These are phyloP conservation scores for Acridotheres tristis DNA, from an alignment of 2,797 vertebrate species.

Conservation along the genomic window DNA sequence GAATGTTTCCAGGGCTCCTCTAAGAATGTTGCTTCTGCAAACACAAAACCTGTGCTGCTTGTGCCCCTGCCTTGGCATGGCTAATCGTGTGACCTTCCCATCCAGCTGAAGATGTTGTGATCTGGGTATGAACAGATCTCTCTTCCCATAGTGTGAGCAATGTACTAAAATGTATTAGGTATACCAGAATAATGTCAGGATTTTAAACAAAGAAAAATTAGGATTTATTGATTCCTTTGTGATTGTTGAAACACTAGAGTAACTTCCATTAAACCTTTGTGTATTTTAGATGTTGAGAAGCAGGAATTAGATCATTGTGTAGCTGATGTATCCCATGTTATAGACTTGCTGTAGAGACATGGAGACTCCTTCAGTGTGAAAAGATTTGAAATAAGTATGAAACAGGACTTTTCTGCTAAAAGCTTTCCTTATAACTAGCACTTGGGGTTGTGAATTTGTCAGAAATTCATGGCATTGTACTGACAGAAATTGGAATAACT, in stretches of 20 bases:
- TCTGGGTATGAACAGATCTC: background rate
- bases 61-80: background rate
- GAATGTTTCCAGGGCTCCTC: background rate
- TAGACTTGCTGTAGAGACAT: background rate
- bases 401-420: background rate
- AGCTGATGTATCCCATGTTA: background rate
- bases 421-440: background rate
- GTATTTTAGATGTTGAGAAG: background rate
- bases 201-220: background rate
- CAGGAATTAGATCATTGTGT: background rate
- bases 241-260: background rate
- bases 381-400: background rate
- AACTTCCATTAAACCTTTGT: background rate
- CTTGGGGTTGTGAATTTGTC: background rate
- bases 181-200: background rate
- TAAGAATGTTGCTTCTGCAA: background rate
- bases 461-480: background rate
- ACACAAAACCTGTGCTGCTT: background rate
- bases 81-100: background rate
- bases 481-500: background rate
- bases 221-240: background rate
- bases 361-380: background rate
- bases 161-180: background rate
- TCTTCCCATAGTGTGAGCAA: background rate
- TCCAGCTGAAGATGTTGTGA: background rate